Evolutionary conservation across 2,888 invertebrate genomes (phyloP), one percentile per base, ranked within the genome.

Genomic region (Allophyes oxyacanthae): DNA sequence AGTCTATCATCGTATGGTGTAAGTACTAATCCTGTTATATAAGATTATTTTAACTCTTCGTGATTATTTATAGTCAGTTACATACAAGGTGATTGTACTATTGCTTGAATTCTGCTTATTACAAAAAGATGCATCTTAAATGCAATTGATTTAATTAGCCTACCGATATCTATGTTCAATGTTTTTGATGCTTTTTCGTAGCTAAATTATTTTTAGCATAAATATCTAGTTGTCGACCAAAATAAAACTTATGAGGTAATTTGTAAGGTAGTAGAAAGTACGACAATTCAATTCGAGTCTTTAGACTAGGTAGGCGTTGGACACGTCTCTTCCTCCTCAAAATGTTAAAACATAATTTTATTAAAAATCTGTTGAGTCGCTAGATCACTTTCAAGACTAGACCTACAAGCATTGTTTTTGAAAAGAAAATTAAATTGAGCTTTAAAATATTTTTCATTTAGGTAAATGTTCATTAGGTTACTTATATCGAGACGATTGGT

Each of bases 191-290:
- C n/a, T 40, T 56, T 60, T 67, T 60, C 55, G 50, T 68, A 72
- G 68, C 58, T 62, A 68, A 52, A 57, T 66, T 58, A 50, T 60
- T 64, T 52, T 63, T 58, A 66, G 58, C 62, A 48, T 65, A 69
- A 71, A 75, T 72, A 61, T 64, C 62, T 82, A 84, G 79, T 78
- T 79, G 79, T 80, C 77, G 89, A 89, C 87, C 88, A 89, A 89
- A 83, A 79, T 77, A 63, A 70, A 83, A 83, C 85, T 86, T 88
- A 88, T 87, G 83, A 88, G 76, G 69, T 84, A 84, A 78, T 74
- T 75, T 71, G 64, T 83, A 85, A 83, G 83, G 72, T 75, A 82
- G 77, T 84, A 75, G 70, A 53, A 62, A 58, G 36, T 60, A 72
- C 54, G 60, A 64, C 52, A 54, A 61, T 51, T 61, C 49, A 59